Conservation (phyloP, 1,140 invertebrate species). For the Fopius arisanus region DNA sequence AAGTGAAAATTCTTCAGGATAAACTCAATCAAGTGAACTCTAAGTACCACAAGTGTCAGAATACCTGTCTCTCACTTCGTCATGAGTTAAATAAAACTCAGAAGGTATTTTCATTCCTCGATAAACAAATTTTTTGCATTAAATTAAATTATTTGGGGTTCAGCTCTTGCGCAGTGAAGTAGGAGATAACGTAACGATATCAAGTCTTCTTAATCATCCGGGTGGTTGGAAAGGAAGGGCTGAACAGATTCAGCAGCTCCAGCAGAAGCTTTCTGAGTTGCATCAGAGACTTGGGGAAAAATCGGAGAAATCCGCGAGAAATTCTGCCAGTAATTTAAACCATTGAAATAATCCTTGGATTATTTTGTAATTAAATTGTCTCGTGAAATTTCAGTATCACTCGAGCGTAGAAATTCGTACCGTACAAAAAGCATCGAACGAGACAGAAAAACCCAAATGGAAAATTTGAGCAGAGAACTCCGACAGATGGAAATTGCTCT, state of each 20-base stretch:
- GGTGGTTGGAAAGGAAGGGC: constrained; percentile 75
- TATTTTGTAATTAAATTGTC: constrained; percentile 15
- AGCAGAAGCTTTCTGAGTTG: constrained; percentile 71
- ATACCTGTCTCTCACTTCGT: constrained; percentile 71
- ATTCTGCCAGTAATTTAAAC: constrained; percentile 17
- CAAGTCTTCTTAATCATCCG: constrained; percentile 60
- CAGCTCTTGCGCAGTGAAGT: constrained; percentile 61
- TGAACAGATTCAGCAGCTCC: constrained; percentile 73
- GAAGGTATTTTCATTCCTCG: constrained; percentile 39
- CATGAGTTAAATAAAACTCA: constrained; percentile 66
- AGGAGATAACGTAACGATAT: constrained; percentile 68
- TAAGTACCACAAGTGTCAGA: constrained; percentile 74
- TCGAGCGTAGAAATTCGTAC: constrained; percentile 39
- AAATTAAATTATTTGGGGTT: not conserved
- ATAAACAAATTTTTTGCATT: too few relatives aligned
- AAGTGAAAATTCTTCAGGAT: constrained; percentile 69
- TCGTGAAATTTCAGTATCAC: constrained; percentile 22
- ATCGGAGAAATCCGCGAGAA: constrained; percentile 25
- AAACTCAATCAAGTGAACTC: constrained; percentile 69
- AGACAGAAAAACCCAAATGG: constrained; percentile 65
- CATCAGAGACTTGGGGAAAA: constrained; percentile 68
- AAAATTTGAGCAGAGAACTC: constrained; percentile 65
- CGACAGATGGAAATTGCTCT: constrained; percentile 48
- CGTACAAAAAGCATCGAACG: constrained; percentile 66
- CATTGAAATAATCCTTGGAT: not conserved